Conservation (phyloP, 35 echinoderm and acorn worm species). For the Apostichopus californicus region DNA sequence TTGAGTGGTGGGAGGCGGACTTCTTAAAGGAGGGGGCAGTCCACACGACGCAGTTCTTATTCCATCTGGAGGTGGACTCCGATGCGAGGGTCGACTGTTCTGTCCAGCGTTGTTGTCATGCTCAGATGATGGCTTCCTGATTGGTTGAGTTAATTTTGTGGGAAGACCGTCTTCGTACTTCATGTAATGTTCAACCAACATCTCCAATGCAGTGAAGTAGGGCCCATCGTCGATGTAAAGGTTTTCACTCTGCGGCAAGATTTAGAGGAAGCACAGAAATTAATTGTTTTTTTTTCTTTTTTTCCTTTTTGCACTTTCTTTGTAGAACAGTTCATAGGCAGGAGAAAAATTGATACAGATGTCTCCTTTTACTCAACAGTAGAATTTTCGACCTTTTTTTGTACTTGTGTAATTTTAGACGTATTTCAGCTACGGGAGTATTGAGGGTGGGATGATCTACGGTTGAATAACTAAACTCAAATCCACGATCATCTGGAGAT, state of each 20-base stretch:
- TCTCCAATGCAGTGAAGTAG: slow-evolving; percentile 57
- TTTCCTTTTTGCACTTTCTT: too few species aligned
- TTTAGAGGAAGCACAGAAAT: neutral
- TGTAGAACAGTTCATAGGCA: too few species aligned
- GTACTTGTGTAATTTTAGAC: too few species aligned
- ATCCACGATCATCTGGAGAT: too few species aligned
- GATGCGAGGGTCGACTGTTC: neutral
- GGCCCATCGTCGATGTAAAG: slow-evolving; percentile 70
- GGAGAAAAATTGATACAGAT: too few species aligned
- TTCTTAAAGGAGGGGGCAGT: neutral
- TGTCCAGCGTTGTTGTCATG: neutral
- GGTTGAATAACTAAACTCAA: too few species aligned
- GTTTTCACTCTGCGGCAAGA: slow-evolving; percentile 22
- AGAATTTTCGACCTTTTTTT: too few species aligned
- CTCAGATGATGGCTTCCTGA: slow-evolving; percentile 5
- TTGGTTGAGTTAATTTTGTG: slow-evolving; percentile 47
- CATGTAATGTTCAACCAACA: slow-evolving; percentile 67
- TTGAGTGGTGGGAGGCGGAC: neutral
- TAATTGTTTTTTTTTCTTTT: too few species aligned
- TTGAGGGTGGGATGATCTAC: too few species aligned
- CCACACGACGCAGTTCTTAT: neutral
- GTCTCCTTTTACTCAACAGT: too few species aligned
- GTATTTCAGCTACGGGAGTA: too few species aligned
- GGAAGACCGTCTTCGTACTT: slow-evolving; percentile 74
- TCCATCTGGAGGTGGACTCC: slow-evolving; percentile 4